These are phyloP conservation scores for Cheilosia pagana DNA, from an alignment of 2,888 invertebrate genomes.

Conservation along the genomic window DNA sequence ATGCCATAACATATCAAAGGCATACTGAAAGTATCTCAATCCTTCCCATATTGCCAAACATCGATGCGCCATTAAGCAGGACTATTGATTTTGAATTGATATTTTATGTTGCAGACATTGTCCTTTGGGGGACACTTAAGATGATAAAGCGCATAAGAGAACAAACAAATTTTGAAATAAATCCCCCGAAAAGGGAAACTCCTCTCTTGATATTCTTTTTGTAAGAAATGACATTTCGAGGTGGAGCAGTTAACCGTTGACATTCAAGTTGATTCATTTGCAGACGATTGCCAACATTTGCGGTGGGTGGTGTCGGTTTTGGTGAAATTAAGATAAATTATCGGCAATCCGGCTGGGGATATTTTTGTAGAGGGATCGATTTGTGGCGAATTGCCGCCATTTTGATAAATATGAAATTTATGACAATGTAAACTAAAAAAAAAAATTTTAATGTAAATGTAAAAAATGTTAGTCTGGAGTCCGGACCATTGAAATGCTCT, in stretches of 20 bases:
- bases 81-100: constrained; percentile 37
- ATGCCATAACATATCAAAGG: constrained; percentile 33
- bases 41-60: constrained; percentile 1
- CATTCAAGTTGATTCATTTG: too few species aligned
- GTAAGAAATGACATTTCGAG: background rate
- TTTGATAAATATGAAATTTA: too few species aligned
- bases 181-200: background rate
- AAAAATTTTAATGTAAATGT: too few species aligned
- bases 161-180: background rate
- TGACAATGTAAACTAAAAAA: too few species aligned
- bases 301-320: too few species aligned
- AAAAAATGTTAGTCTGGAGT: too few species aligned
- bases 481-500: too few species aligned
- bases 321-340: too few species aligned
- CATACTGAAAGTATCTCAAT: constrained; percentile 32
- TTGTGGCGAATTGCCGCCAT: too few species aligned
- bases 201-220: background rate
- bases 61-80: constrained; percentile 31
- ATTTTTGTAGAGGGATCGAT: too few species aligned
- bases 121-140: constrained; percentile 22
- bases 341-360: too few species aligned
- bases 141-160: constrained; percentile 9
- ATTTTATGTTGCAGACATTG: constrained; percentile 14
- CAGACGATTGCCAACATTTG: too few species aligned
- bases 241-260: background rate